Percentiles rank a stretch among this genome's conserved stretches.
These are phyloP conservation scores for Lepidocolaptes lacrymiger DNA, from an alignment of 2,797 vertebrate genomes.

Conservation along the genomic window DNA sequence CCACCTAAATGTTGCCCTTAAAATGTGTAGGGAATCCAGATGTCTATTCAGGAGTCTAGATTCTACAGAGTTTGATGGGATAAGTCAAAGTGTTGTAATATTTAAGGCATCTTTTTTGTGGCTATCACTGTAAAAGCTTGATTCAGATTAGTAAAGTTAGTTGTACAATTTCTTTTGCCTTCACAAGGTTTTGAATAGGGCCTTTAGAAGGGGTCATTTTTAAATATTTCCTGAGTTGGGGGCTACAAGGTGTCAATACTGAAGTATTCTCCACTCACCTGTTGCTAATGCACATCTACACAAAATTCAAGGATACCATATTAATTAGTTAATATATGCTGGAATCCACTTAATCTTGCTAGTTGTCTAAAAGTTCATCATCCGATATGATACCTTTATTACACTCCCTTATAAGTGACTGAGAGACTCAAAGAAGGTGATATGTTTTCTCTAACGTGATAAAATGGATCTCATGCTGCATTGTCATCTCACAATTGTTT, in stretches of 20 bases:
- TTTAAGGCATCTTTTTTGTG: not conserved
- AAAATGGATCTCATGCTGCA: not conserved
- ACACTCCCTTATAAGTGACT: not conserved
- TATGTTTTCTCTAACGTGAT: not conserved
- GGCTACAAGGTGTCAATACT: not conserved
- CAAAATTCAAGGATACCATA: not conserved
- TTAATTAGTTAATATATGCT: not conserved
- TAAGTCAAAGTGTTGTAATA: not conserved
- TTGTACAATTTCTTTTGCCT: not conserved
- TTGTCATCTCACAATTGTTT: not conserved
- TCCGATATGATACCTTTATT: not conserved
- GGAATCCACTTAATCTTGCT: not conserved
- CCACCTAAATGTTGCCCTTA: not conserved
- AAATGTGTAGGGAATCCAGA: not conserved
- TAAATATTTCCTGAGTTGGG: not conserved
- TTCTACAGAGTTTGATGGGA: not conserved
- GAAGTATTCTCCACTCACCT: not conserved
- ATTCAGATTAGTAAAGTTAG: not conserved
- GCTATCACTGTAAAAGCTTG: not conserved
- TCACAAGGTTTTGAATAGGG: not conserved
- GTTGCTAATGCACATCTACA: not conserved
- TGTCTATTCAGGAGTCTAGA: not conserved
- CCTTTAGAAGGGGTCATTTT: not conserved
- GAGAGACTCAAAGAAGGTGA: not conserved
- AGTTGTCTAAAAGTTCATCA: not conserved